These are phyloP conservation scores for Drosophila obscura DNA, from an alignment of 1,140 invertebrate species.

Conservation along the genomic window DNA sequence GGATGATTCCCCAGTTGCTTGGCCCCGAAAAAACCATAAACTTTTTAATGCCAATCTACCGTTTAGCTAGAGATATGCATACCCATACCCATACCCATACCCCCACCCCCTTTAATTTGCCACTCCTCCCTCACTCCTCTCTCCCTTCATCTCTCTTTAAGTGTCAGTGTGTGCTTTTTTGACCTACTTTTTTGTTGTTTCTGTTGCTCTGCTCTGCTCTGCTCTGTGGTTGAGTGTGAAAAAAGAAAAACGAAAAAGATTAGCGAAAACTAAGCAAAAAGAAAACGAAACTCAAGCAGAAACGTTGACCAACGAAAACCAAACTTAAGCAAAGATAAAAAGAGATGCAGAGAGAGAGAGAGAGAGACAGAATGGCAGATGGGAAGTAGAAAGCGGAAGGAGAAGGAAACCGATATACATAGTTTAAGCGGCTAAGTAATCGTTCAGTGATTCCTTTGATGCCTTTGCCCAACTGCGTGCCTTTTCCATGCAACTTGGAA, in stretches of 20 bases:
- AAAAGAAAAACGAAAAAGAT: constrained; percentile 27
- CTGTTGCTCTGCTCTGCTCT: constrained; percentile 25
- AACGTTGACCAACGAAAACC: constrained; percentile 48
- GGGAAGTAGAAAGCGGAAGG: too few species aligned
- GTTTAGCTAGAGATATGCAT: constrained; percentile 51
- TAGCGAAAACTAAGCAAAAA: too few species aligned
- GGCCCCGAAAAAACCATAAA: constrained; percentile 16
- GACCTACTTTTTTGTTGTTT: constrained; percentile 63
- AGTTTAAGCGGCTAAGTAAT: too few species aligned
- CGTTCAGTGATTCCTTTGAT: too few species aligned
- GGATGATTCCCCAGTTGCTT: constrained; percentile 22
- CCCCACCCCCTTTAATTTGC: background rate
- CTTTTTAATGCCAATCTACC: constrained; percentile 76
- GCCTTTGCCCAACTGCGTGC: too few species aligned
- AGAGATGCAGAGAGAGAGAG: too few species aligned
- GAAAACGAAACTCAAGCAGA: constrained; percentile 1
- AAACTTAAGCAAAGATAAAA: constrained; percentile 8
- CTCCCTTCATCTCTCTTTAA: constrained; percentile 8
- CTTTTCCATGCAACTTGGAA: too few species aligned
- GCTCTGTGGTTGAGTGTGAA: constrained; percentile 45
- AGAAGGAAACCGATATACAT: too few species aligned
- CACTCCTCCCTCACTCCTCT: constrained; percentile 3
- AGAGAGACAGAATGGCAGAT: too few species aligned
- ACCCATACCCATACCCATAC: background rate
- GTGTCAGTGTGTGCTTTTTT: constrained; percentile 51